A percentile compares a stretch with the other conserved stretches of the same genome.
Conservation (phyloP, 2,113 vertebrate species). For the Clarias gariepinus region DNA sequence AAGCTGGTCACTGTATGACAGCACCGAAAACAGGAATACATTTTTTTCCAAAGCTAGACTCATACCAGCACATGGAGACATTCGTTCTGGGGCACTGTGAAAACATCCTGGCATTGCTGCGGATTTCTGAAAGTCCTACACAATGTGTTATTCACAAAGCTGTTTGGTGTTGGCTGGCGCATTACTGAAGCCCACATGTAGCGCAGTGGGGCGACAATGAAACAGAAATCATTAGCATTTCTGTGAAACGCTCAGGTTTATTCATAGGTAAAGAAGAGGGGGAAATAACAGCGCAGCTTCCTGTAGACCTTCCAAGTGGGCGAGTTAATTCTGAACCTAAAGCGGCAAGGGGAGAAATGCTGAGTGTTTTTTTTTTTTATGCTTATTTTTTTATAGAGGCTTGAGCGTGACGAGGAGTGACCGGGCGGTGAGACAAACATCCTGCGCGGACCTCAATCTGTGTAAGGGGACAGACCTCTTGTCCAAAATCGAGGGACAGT, state of each 20-base stretch:
- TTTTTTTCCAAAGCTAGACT: slow-evolving; percentile 10
- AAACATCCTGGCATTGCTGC: not conserved
- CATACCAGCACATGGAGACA: not conserved
- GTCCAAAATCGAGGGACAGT: slow-evolving; percentile 6
- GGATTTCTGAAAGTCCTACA: slow-evolving; percentile 11
- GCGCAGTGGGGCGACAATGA: slow-evolving; percentile 45
- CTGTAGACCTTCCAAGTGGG: slow-evolving; percentile 45
- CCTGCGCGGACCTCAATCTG: slow-evolving; percentile 15
- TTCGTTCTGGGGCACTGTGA: not conserved
- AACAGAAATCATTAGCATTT: slow-evolving; percentile 65
- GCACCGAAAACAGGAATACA: slow-evolving; percentile 23
- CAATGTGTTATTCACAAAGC: slow-evolving; percentile 56
- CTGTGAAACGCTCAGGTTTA: slow-evolving; percentile 57
- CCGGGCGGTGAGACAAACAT: slow-evolving; percentile 19
- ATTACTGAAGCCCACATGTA: slow-evolving; percentile 57
- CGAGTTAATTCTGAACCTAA: slow-evolving; percentile 40
- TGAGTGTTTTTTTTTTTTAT: slow-evolving; percentile 6
- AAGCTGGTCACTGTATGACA: slow-evolving; percentile 44
- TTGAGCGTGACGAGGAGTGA: not conserved
- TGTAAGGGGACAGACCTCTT: not conserved
- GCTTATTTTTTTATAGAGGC: not conserved
- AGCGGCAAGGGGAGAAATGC: not conserved
- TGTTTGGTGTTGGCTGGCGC: slow-evolving; percentile 57
- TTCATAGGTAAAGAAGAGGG: slow-evolving; percentile 54
- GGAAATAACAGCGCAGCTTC: slow-evolving; percentile 52